Percentiles rank a stretch among this genome's conserved stretches.
These are phyloP conservation scores for Alexandromys oeconomus DNA, from an alignment of 2,797 vertebrate genomes.

Conservation along the genomic window DNA sequence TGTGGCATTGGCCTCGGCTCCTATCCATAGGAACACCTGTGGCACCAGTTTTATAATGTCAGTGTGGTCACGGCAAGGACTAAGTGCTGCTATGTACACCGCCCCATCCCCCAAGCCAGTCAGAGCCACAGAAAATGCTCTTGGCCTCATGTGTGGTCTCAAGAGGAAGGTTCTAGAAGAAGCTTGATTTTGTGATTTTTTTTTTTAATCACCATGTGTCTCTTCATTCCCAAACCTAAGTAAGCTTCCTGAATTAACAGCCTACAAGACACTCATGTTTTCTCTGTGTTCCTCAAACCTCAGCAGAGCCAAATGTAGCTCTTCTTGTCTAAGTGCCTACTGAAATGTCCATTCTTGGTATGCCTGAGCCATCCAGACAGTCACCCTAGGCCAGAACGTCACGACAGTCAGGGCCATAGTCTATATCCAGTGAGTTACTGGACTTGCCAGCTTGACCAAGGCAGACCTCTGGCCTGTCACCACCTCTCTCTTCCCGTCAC, in stretches of 20 bases:
- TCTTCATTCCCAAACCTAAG: neutral
- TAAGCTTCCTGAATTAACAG: conserved; percentile 15
- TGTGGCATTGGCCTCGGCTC: conserved; percentile 90
- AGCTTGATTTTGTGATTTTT: conserved; percentile 7
- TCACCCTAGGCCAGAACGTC: neutral
- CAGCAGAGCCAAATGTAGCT: neutral
- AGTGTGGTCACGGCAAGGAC: neutral
- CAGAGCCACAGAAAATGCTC: conserved; percentile 27
- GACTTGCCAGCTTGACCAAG: neutral
- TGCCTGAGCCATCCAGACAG: neutral
- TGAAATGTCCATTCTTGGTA: neutral
- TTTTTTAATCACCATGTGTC: neutral
- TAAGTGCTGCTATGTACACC: neutral
- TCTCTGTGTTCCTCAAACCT: neutral
- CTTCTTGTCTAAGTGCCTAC: neutral
- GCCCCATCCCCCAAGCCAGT: neutral
- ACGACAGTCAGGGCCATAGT: neutral
- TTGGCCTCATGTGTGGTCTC: neutral
- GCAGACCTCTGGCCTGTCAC: neutral
- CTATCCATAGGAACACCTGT: conserved; percentile 95
- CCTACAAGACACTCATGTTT: neutral
- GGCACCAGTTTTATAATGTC: neutral
- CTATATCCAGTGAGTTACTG: neutral
- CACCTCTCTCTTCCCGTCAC: neutral
- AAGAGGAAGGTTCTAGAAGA: conserved; percentile 27